Evolutionary conservation across 1,140 invertebrate genomes (phyloP).

Genomic region (Notospermus geniculatus): DNA sequence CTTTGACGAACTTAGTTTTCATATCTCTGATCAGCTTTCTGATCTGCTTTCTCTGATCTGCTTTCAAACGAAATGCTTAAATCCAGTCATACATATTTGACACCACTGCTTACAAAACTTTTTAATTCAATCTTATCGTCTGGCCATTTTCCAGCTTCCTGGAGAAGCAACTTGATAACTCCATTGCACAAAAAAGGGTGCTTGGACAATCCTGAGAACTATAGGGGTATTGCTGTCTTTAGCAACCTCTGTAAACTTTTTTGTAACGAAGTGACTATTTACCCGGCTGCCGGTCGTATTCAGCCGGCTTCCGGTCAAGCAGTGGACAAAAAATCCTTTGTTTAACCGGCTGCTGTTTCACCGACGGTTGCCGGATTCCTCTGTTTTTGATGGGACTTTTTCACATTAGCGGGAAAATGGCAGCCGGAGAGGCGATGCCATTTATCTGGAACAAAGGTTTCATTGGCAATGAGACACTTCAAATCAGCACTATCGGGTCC

Average conservation of each 20-base stretch:
- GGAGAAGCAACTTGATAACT: not conserved
- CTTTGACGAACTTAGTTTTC: not conserved
- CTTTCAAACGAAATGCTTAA: not conserved
- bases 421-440: no score
- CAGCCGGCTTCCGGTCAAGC: no score
- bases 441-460: no score
- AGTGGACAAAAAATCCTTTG: no score
- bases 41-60: not conserved
- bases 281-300: no score
- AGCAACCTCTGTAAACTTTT: not conserved
- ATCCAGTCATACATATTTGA: not conserved
- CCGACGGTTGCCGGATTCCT: no score
- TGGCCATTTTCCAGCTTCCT: not conserved
- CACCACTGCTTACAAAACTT: not conserved
- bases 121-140: not conserved
- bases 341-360: no score
- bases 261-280: no score
- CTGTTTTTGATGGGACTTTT: not conserved
- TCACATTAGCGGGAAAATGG: no score
- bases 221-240: not conserved
- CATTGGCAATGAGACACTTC: no score
- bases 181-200: not conserved
- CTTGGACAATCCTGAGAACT: not conserved
- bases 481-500: no score
- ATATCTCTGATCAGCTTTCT: not conserved